A percentile compares a stretch with the other conserved stretches of the same genome.
Evolutionary conservation across 2,797 vertebrate species (phyloP).

Genomic region (Leuciscus waleckii): DNA sequence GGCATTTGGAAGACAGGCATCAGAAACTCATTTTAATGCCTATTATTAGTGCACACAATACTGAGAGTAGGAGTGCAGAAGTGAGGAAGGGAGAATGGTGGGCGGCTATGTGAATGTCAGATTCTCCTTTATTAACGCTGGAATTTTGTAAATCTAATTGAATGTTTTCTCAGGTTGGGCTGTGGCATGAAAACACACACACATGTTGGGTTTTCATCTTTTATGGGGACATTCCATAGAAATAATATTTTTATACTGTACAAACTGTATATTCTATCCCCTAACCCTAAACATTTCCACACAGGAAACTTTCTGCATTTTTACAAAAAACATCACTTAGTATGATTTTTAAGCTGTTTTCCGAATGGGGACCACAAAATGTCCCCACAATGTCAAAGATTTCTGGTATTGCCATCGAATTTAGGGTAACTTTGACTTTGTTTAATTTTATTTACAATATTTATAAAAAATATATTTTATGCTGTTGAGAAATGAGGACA

Average conservation of each 20-base stretch:
- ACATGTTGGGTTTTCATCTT: background rate
- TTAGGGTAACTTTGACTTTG: background rate
- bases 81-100: constrained; percentile 22
- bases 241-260: background rate
- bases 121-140: constrained; percentile 34
- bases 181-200: background rate
- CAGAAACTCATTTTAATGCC: constrained; percentile 50
- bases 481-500: background rate
- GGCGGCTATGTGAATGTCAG: constrained; percentile 37
- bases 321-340: no score
- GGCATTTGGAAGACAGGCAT: constrained; percentile 52
- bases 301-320: no score
- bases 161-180: constrained; percentile 30
- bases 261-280: no score
- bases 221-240: background rate
- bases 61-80: constrained; percentile 22
- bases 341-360: no score
- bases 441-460: background rate
- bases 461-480: background rate
- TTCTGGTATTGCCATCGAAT: no score
- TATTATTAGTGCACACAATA: constrained; percentile 48
- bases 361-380: no score
- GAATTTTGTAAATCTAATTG: constrained; percentile 39
- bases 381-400: no score
- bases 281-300: no score